Evolutionary conservation across 2,797 vertebrate species (phyloP), one percentile per base, ranked within the genome.

Genomic region (Allobates femoralis): DNA sequence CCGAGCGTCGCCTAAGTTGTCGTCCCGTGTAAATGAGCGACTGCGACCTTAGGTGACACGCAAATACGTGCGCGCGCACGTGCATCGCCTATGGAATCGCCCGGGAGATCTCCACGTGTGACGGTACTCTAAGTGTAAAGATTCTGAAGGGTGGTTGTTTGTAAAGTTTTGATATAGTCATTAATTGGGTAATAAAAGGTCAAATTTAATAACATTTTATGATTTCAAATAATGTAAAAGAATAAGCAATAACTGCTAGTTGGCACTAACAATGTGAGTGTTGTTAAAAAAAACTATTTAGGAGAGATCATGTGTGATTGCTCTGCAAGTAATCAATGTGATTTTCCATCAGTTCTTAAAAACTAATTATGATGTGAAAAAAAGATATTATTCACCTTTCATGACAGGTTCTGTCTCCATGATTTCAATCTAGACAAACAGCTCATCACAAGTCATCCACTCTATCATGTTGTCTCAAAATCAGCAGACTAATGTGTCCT

Each of bases 391-490:
- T 73, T 83, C n/a, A 56, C 51, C 67, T 83, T 55, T 46, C 53
- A 41, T 83, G 58, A 73, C 23, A 83, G 15, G 32, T 71, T 83
- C 32, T 58, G 11, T 58, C 32, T 56, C 64, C 23, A 16, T 46
- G 51, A 83, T 73, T 41, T 73, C 66, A 73, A 12, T 58, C 66
- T 73, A 58, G 51, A 79, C 16, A 23, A 53, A 46, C 5, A 28
- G 81, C 53, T 83, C 81, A 58, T 73, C 67, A 71, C 10, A 81
- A 32, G 34, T 55, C 14, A 81, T 73, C 50, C 71, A 73, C 71
- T 58, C 37, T 28, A 55, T 58, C 67, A 58, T 73, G 23, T 71
- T 50, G 30, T 66, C n/a, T 53, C 5, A 18, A 58, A 82, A 71
- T 82, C 80, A 82, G 80, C 30, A 58, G 56, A 55, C 41, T 69